phyloP scores from a whole-genome alignment of 2,888 invertebrate species.

The Furcula furcula region DNA sequence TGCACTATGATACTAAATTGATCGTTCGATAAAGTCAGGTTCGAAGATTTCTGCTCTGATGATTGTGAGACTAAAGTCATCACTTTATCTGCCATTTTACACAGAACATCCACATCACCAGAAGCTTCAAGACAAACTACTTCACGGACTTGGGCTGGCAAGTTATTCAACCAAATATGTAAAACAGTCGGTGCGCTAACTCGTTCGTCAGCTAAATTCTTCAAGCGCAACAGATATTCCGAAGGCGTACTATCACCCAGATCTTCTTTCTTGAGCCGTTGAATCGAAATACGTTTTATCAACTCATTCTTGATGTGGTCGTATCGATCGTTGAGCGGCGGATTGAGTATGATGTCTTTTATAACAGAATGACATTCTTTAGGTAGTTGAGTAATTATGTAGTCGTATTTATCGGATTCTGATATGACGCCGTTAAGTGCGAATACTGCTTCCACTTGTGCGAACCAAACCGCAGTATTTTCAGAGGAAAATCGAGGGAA shows the following conservation, averaged over 20 bases:
- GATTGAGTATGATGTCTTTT: conserved; percentile 14
- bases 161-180: conserved; percentile 13
- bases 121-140: conserved; percentile 8
- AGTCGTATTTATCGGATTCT: conserved; percentile 14
- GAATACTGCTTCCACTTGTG: conserved; percentile 17
- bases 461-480: conserved; percentile 14
- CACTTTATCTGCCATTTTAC: conserved; percentile 14
- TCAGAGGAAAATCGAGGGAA: conserved; percentile 12
- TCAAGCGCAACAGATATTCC: conserved; percentile 10
- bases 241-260: conserved; percentile 10
- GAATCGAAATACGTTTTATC: conserved; percentile 14
- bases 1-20: conserved; percentile 4
- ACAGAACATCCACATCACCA: conserved; percentile 5
- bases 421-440: conserved; percentile 4
- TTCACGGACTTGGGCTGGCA: conserved; percentile 14
- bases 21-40: not conserved
- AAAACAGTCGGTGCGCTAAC: conserved; percentile 9
- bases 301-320: conserved; percentile 12
- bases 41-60: not conserved
- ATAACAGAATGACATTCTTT: conserved; percentile 3
- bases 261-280: conserved; percentile 3
- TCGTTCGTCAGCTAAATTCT: conserved; percentile 4
- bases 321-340: conserved; percentile 6
- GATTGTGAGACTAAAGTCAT: conserved; percentile 4
- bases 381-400: conserved; percentile 9